Evolutionary conservation across 2,888 invertebrate species (phyloP).

Genomic region (Lordiphosa andalusiaca): DNA sequence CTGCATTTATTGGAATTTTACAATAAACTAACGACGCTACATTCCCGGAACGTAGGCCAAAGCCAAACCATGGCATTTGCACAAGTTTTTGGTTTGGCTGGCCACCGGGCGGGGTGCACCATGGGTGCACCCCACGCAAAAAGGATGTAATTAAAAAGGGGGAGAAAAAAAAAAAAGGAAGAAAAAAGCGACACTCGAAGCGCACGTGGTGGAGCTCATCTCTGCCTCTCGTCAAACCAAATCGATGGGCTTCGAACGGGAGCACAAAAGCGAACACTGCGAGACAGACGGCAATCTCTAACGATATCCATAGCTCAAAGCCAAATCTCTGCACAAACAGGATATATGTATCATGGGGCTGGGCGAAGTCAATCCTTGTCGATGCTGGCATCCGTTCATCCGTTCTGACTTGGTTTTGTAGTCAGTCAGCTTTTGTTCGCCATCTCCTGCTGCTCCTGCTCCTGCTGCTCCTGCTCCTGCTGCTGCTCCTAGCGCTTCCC

Average conservation of each 20-base stretch:
- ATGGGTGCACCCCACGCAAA: too few species aligned
- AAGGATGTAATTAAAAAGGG: constrained; percentile 72
- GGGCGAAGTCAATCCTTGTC: constrained; percentile 57
- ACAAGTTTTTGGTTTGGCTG: constrained; percentile 52
- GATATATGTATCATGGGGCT: constrained; percentile 46
- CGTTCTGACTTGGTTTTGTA: constrained; percentile 64
- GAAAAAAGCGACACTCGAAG: constrained; percentile 42
- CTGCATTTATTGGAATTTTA: constrained; percentile 70
- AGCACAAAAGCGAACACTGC: constrained; percentile 17
- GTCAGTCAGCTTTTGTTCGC: constrained; percentile 64
- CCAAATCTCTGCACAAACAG: constrained; percentile 75
- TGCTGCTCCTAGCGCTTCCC: constrained; percentile 13
- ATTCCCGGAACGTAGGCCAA: constrained; percentile 46
- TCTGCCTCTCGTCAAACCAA: constrained; percentile 14
- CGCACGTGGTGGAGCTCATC: not conserved
- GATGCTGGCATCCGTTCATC: constrained; percentile 59
- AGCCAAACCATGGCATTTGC: constrained; percentile 60
- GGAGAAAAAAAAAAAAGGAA: constrained; percentile 52
- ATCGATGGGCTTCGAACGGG: constrained; percentile 59
- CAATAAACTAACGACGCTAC: constrained; percentile 62
- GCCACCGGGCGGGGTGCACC: too few species aligned
- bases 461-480: constrained; percentile 8
- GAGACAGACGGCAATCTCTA: constrained; percentile 42
- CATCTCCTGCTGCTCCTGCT: constrained; percentile 16
- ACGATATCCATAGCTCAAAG: constrained; percentile 77